Conservation (phyloP, 1,140 invertebrate species). For the Hydropsyche tenuis region DNA sequence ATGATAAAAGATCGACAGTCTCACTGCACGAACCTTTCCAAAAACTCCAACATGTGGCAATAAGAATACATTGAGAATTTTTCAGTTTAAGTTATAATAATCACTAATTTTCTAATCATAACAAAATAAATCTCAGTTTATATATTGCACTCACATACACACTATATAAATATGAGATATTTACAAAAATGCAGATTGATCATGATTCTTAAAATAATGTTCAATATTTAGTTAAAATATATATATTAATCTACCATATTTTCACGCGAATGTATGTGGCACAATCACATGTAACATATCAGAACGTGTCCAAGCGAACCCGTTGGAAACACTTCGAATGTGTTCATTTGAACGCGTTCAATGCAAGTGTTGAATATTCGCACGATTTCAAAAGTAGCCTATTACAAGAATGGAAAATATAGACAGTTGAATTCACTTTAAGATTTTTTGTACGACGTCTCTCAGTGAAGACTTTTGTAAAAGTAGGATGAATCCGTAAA, state of each 20-base stretch:
- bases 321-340: too few species aligned
- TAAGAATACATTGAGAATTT: constrained; percentile 26
- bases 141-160: constrained; percentile 48
- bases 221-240: background rate
- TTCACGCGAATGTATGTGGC: constrained; percentile 30
- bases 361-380: background rate
- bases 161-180: constrained; percentile 44
- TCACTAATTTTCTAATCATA: constrained; percentile 40
- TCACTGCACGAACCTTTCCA: constrained; percentile 28
- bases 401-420: constrained; percentile 1
- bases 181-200: constrained; percentile 41
- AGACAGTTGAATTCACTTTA: background rate
- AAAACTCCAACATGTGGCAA: constrained; percentile 13
- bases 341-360: too few species aligned
- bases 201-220: constrained; percentile 46
- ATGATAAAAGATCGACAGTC: constrained; percentile 39
- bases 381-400: background rate
- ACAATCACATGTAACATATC: constrained; percentile 18
- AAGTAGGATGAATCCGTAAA: too few species aligned
- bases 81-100: constrained; percentile 20
- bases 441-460: background rate
- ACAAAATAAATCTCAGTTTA: constrained; percentile 50
- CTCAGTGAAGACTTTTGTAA: background rate
- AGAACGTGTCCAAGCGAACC: background rate
- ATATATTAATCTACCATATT: constrained; percentile 36